phyloP scores from a whole-genome alignment of 1,140 invertebrate species.

The Aphelenchoides fujianensis region DNA sequence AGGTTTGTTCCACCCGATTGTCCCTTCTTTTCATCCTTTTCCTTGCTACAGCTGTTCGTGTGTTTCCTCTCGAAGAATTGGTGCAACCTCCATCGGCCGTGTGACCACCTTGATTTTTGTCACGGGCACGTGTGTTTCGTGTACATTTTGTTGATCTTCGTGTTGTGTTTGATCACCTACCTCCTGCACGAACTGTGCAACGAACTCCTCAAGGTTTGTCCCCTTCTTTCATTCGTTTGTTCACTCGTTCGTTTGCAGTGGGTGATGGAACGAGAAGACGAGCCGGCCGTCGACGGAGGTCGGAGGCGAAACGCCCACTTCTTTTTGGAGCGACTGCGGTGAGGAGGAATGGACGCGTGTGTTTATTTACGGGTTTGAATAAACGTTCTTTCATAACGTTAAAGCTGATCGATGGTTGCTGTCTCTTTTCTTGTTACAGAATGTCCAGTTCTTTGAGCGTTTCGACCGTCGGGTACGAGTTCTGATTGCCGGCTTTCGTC shows the following conservation, averaged over 20 bases:
- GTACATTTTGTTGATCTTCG: background rate
- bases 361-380: no score
- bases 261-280: background rate
- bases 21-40: no score
- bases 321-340: background rate
- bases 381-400: no score
- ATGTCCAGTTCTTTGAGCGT: background rate
- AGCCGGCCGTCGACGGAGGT: background rate
- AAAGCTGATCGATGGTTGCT: no score
- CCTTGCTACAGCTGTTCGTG: background rate
- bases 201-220: constrained; percentile 4
- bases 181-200: background rate
- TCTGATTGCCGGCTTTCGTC: background rate
- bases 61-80: background rate
- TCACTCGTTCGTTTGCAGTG: constrained; percentile 13
- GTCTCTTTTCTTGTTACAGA: no score
- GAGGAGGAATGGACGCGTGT: no score
- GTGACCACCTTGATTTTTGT: constrained; percentile 1
- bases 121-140: background rate
- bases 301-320: background rate
- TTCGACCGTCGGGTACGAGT: background rate
- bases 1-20: no score
- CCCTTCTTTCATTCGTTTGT: no score
- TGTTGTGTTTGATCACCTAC: constrained; percentile 4
- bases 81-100: constrained; percentile 8